Base-by-base conservation (phyloP, 30 jellyfish, hydroid and myxozoan genomes). In the Clytia hemisphaerica region DNA sequence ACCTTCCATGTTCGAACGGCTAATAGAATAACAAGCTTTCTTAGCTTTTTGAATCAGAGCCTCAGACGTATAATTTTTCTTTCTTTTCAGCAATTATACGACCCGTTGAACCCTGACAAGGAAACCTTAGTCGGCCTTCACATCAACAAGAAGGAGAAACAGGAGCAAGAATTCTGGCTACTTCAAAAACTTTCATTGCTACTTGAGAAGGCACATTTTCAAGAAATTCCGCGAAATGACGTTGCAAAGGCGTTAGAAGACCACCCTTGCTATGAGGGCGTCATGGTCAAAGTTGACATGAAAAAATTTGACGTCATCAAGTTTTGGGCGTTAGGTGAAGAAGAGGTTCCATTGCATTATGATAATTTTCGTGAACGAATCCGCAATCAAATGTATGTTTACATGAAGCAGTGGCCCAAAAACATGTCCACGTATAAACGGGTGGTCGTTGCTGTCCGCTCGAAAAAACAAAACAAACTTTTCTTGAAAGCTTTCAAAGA, bases 61-160 rank as follows among this genome's bases (percentile, higher is more conserved):
- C 53, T n/a, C n/a, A n/a, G n/a, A n/a, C n/a, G n/a, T 33, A 3
- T 18, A 62, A 67, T 36, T 25, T 4, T 66, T 21, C 45, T 66
- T 63, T 44, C 36, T 34, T 63, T 72, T 40, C 48, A 86, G 96
- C 59, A 74, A 70, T 61, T 86, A 46, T 86, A 86, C 48, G 96
- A 77, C 45, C 93, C 96, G 25, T 50, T 86, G 50, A 86, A 86
- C 40, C 96, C 96, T 37, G 96, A 86, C 82, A 86, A 86, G 70
- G 95, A 85, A 62, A 79, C 93, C 50, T 40, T 79, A 73, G 71
- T 54, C 4, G 28, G 77, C 28, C 79, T 77, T 2, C 75, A 72
- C 44, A 28, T 77, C 59, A 70, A 92, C 26, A 67, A 71, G 46
- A 86, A 78, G 31, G 93, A 86, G 61, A 67, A 71, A 31, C 69